These are phyloP conservation scores for Coreoperca whiteheadi DNA, from an alignment of 2,113 vertebrate genomes.

Conservation along the genomic window DNA sequence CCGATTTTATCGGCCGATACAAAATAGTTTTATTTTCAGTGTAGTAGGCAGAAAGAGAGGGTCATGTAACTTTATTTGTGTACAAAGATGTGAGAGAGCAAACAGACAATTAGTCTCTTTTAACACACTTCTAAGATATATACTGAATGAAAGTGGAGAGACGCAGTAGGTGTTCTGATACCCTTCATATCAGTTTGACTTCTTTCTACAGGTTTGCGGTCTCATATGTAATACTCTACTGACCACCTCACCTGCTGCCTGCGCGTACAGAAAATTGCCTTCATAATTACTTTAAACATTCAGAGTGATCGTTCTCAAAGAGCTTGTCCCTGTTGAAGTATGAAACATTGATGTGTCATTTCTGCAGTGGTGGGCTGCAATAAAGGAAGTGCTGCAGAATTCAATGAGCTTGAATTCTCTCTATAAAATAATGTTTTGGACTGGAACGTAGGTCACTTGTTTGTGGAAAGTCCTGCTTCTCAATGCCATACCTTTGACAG, in stretches of 20 bases:
- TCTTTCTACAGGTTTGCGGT: not conserved
- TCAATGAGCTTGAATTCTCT: slow-evolving; percentile 6
- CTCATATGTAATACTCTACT: not conserved
- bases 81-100: not conserved
- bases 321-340: slow-evolving; percentile 13
- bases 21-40: too few species aligned
- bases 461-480: slow-evolving; percentile 10
- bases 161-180: not conserved
- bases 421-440: slow-evolving; percentile 18
- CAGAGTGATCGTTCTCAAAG: not conserved
- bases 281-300: slow-evolving; percentile 15
- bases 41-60: too few species aligned
- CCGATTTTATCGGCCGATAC: too few species aligned
- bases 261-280: slow-evolving; percentile 7
- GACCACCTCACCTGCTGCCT: not conserved
- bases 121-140: not conserved
- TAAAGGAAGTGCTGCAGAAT: slow-evolving; percentile 5
- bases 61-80: too few species aligned
- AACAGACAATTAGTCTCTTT: slow-evolving; percentile 4
- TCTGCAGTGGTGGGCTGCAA: slow-evolving; percentile 2
- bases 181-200: not conserved
- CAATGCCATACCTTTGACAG: not conserved
- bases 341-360: slow-evolving; percentile 40
- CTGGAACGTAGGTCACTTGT: slow-evolving; percentile 34
- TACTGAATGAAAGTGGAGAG: not conserved